Evolutionary conservation across 2,888 invertebrate species (phyloP).

Genomic region (Tanypteryx hageni): DNA sequence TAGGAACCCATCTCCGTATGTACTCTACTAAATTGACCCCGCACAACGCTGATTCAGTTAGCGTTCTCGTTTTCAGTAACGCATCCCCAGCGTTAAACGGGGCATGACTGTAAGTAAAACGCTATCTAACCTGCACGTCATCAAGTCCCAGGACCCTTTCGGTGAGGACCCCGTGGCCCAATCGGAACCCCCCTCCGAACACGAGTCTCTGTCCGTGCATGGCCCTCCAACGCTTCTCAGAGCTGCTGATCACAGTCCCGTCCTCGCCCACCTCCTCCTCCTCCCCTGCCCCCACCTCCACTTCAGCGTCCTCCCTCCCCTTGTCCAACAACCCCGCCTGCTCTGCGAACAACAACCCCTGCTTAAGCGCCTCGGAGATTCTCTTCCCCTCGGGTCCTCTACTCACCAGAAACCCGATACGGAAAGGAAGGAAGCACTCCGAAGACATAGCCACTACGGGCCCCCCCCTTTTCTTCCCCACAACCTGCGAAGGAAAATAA

Average conservation of each 20-base stretch:
- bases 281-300: conserved; percentile 77
- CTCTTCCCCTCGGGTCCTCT: conserved; percentile 74
- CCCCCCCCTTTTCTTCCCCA: conserved; percentile 65
- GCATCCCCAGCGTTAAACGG: no score
- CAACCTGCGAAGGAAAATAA: conserved; percentile 39
- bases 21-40: no score
- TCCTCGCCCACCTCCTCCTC: neutral
- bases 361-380: conserved; percentile 80
- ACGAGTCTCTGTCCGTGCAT: conserved; percentile 6
- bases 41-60: no score
- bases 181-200: conserved; percentile 34
- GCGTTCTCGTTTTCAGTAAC: no score
- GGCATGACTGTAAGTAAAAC: no score
- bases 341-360: conserved; percentile 79
- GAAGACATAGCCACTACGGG: conserved; percentile 83
- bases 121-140: conserved; percentile 76
- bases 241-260: neutral
- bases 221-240: conserved; percentile 40
- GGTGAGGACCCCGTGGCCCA: conserved; percentile 38
- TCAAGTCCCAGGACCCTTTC: conserved; percentile 86
- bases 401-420: conserved; percentile 82
- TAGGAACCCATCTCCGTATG: no score
- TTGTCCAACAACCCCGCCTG: conserved; percentile 84
- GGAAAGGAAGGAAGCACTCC: conserved; percentile 86
- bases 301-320: conserved; percentile 83